A percentile compares a stretch with the other conserved stretches of the same genome.
phyloP scores from a whole-genome alignment of 1,140 invertebrate species.

The Trichoplusia ni region DNA sequence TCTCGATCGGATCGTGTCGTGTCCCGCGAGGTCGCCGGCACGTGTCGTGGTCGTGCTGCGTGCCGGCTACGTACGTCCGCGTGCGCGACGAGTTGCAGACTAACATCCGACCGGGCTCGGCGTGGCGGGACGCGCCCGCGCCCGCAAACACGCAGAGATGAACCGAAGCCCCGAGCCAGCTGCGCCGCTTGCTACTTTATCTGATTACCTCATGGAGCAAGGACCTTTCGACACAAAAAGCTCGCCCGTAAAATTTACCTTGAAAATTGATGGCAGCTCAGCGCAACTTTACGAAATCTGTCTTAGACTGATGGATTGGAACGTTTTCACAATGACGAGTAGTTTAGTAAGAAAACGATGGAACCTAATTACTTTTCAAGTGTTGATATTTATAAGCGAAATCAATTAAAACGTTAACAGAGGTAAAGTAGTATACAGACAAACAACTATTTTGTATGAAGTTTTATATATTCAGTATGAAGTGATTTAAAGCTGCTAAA shows the following conservation, averaged over 20 bases:
- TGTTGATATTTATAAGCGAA: too few relatives aligned
- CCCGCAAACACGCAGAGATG: slow-evolving; percentile 54
- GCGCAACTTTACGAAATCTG: slow-evolving; percentile 62
- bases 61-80: slow-evolving; percentile 57
- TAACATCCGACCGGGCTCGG: slow-evolving; percentile 51
- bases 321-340: slow-evolving; percentile 2
- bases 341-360: too few relatives aligned
- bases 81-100: slow-evolving; percentile 69
- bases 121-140: slow-evolving; percentile 41
- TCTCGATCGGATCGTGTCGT: slow-evolving; percentile 44
- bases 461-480: too few relatives aligned
- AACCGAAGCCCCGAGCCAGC: slow-evolving; percentile 63
- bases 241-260: slow-evolving; percentile 74
- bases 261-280: slow-evolving; percentile 63
- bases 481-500: too few relatives aligned
- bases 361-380: too few relatives aligned
- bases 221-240: slow-evolving; percentile 76
- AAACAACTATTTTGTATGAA: too few relatives aligned
- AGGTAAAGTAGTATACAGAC: too few relatives aligned
- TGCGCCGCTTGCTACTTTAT: slow-evolving; percentile 57
- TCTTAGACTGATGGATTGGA: background rate
- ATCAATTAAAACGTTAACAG: too few relatives aligned
- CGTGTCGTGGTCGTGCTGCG: slow-evolving; percentile 42
- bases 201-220: slow-evolving; percentile 77
- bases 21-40: slow-evolving; percentile 37